Evolutionary conservation across 2,888 invertebrate species (phyloP), one percentile per base, ranked within the genome.

Genomic region (Catocala fraxini): DNA sequence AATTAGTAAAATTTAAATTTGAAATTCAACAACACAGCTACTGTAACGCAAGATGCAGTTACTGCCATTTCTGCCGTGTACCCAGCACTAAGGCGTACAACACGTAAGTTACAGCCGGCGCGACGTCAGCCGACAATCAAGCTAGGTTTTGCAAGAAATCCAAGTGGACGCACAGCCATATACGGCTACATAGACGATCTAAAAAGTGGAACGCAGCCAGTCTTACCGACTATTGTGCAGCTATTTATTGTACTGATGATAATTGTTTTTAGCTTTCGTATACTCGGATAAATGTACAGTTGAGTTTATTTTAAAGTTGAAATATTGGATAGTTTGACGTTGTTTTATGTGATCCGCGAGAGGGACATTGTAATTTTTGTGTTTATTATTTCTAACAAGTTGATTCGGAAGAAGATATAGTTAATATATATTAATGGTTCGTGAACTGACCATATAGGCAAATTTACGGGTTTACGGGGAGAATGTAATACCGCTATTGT

Each of bases 121-220:
- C 65, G 39, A 51, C 73, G 76, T 75, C 83, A 79, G 70, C 73
- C 77, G 77, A 79, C 82, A 79, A 83, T 83, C 86, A 80, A 73
- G 76, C 63, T 75, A 68, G 79, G 81, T 85, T 83, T 85, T 80
- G 86, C 83, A 83, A 84, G 85, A 83, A 81, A 79, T 62, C 75
- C 71, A 74, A 77, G 76, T 80, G 79, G 81, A 82, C 80, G 67
- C 69, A 57, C 52, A 15, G 59, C 87, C 87, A 75, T 87, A 83
- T 85, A 85, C 13, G 86, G 83, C 25, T 65, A 42, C 58, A 60
- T 73, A 76, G 80, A 75, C 70, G 76, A 76, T 82, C 85, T 86
- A 87, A 87, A 86, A 86, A 87, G 78, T 87, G 75, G 85, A 80
- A 79, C 78, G 77, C 65, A 73, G 67, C 66, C 60, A 67, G 68